A percentile compares a stretch with the other conserved stretches of the same genome.
These are phyloP conservation scores for Microcebus ravelobensis DNA, from an alignment of 2,113 vertebrate genomes.

Conservation along the genomic window DNA sequence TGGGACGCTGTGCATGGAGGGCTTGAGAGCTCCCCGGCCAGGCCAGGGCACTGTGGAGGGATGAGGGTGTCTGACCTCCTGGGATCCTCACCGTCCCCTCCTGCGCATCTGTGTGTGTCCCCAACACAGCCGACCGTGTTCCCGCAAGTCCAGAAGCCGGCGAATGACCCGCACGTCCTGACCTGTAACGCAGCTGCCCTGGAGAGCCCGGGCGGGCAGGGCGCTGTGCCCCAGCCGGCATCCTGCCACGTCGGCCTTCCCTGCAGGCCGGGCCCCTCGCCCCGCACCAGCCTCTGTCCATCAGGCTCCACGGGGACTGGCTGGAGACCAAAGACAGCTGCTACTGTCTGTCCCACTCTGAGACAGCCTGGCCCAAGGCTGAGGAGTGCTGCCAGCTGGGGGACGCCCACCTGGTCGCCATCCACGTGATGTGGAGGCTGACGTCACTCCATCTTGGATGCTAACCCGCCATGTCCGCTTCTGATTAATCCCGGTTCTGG, in stretches of 20 bases:
- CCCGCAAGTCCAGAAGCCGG: background rate
- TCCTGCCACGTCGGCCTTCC: background rate
- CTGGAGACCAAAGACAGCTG: background rate
- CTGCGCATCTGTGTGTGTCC: background rate
- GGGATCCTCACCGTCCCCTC: background rate
- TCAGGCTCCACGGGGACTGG: background rate
- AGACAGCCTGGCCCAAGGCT: background rate
- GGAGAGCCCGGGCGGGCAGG: background rate
- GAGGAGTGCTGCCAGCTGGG: background rate
- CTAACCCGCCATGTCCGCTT: no score
- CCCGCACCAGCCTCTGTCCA: background rate
- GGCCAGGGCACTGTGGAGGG: background rate
- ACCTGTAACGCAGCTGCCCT: background rate
- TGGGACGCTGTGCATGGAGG: background rate
- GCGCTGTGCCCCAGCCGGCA: background rate
- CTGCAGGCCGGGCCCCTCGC: slow-evolving; percentile 6
- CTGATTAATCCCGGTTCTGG: no score
- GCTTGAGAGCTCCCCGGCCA: background rate
- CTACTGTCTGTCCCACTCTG: background rate
- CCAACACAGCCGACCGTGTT: background rate
- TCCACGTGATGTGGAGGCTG: background rate
- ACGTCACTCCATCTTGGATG: no score
- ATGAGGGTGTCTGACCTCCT: background rate
- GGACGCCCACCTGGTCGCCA: background rate
- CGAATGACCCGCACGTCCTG: background rate